Base-by-base conservation (phyloP, 2,888 invertebrate species). In the Altica lythri region DNA sequence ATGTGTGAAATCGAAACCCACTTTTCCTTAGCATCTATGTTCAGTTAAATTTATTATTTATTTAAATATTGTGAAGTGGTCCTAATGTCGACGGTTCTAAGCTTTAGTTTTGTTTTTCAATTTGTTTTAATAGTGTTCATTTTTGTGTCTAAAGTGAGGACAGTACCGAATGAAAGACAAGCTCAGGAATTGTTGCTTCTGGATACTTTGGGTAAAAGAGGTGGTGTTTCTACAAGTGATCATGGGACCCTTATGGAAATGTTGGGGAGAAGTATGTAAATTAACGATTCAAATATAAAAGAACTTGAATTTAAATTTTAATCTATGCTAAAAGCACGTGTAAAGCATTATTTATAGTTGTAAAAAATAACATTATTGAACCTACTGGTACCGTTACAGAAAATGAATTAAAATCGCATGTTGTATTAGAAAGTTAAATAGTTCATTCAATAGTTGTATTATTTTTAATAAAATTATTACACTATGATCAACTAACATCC, bases 241-340 rank as follows among this genome's bases (percentile, higher is more conserved):
- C 85, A 89, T 66, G 84, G 85, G 66, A 86, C 88, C 42, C 85
- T 92, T 59, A 88, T 91, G 83, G 90, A 91, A 74, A 86, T 91
- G 80, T 79, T 92, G 69, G 89, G 90, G 58, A 86, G 90, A 84
- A 91, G 91, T 91, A 83, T 79, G 85, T 72, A 35, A 35, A n/a
- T n/a, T n/a, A n/a, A n/a, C n/a, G n/a, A n/a, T n/a, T n/a, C n/a
- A n/a, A n/a, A n/a, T n/a, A n/a, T n/a, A n/a, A n/a, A n/a, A n/a
- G 29, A n/a, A 29, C 4, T 3, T 29, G 10, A 29, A 29, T 29
- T n/a, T n/a, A 2, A 29, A 29, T 29, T 25, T 25, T 29, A 10
- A 2, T 10, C 10, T 2, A n/a, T 2, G n/a, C 29, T 2, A 29
- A 29, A 29, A 29, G 10, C 2, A 10, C 29, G 4, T 2, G 29